Conservation (phyloP, 2,888 invertebrate species). For the Slavum lentiscoides region DNA sequence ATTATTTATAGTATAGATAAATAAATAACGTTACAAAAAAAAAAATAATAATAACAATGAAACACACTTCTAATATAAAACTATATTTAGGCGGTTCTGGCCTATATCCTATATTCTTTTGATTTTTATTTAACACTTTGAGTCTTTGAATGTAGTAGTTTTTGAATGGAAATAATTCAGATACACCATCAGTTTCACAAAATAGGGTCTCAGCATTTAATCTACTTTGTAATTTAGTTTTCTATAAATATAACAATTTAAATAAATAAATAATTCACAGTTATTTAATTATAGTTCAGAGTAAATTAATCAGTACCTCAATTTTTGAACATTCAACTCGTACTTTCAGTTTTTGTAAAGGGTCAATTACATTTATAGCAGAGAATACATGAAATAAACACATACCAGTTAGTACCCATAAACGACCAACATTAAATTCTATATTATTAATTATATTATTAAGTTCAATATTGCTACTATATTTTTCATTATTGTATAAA, state of each 20-base stretch:
- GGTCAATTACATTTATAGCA: constrained; percentile 21
- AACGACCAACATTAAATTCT: constrained; percentile 24
- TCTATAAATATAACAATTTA: not conserved
- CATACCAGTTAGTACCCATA: constrained; percentile 44
- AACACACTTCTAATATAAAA: constrained; percentile 32
- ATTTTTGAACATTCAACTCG: constrained; percentile 3
- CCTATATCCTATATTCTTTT: constrained; percentile 26
- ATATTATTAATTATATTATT: constrained; percentile 14
- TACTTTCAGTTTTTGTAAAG: constrained; percentile 33
- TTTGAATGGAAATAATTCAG: constrained; percentile 36
- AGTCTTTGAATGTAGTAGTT: not conserved
- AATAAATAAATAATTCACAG: not conserved
- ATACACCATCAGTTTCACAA: constrained; percentile 27
- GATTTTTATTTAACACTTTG: not conserved
- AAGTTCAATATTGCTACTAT: not conserved
- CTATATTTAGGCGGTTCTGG: constrained; percentile 38
- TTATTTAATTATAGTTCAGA: not conserved
- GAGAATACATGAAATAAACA: constrained; percentile 36
- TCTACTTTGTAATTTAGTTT: constrained; percentile 23
- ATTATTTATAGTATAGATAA: not conserved
- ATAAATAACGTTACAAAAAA: no score
- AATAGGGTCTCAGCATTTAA: constrained; percentile 30
- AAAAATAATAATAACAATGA: no score
- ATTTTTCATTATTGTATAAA: not conserved
- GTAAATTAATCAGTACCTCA: constrained; percentile 20